These are phyloP conservation scores for Lophotis ruficrista DNA, from an alignment of 2,113 vertebrate species.

Conservation along the genomic window DNA sequence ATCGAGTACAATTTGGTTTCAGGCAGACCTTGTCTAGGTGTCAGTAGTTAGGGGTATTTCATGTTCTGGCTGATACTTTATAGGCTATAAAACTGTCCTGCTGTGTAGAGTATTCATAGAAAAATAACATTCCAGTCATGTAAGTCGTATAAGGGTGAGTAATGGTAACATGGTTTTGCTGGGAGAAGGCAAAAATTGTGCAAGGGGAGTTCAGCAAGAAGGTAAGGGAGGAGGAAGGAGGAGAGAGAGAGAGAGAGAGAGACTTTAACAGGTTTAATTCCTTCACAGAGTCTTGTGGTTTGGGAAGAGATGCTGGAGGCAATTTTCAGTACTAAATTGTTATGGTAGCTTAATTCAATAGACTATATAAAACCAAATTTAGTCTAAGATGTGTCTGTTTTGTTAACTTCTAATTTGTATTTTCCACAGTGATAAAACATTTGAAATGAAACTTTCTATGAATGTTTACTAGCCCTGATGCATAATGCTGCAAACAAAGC, in stretches of 20 bases:
- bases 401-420: neutral
- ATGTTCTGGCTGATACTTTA: neutral
- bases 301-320: neutral
- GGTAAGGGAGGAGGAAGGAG: neutral
- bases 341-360: conserved; percentile 12
- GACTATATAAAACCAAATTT: neutral
- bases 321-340: neutral
- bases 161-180: neutral
- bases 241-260: neutral
- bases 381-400: neutral
- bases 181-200: neutral
- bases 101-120: neutral
- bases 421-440: neutral
- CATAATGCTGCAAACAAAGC: neutral
- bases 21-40: neutral
- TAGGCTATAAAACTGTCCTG: conserved; percentile 22
- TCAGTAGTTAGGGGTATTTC: conserved; percentile 8
- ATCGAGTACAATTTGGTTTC: neutral
- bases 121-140: conserved; percentile 10
- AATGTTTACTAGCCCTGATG: neutral
- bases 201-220: neutral
- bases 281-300: neutral
- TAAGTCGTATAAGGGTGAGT: neutral
- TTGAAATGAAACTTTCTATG: neutral
- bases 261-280: neutral